These are phyloP conservation scores for Willisornis vidua DNA, from an alignment of 2,113 vertebrate genomes.

Conservation along the genomic window DNA sequence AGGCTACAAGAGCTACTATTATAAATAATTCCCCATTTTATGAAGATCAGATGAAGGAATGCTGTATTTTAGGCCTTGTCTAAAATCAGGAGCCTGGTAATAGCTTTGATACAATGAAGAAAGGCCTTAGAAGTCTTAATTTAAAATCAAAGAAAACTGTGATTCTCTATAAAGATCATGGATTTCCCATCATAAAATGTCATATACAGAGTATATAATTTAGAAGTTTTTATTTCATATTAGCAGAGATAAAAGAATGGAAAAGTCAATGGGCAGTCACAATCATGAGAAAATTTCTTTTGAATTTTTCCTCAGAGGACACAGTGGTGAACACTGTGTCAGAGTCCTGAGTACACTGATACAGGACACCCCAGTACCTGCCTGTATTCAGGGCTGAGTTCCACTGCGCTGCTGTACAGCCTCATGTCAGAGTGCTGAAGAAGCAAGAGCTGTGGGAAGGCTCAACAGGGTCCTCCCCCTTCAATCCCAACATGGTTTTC, in stretches of 20 bases:
- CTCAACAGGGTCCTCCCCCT: neutral
- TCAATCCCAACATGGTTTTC: neutral
- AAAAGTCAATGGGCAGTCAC: neutral
- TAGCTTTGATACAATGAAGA: neutral
- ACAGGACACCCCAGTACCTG: accelerated
- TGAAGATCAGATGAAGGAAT: neutral
- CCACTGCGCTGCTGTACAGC: accelerated
- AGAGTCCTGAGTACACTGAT: neutral
- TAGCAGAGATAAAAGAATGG: neutral
- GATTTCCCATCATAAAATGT: neutral
- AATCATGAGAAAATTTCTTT: neutral
- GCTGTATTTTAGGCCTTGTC: neutral
- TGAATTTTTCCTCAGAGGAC: neutral
- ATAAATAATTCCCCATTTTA: neutral
- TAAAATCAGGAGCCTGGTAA: neutral
- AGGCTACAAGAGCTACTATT: neutral
- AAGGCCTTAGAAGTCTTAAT: neutral
- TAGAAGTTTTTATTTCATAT: neutral
- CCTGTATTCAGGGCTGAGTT: neutral
- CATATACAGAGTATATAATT: neutral
- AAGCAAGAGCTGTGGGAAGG: neutral
- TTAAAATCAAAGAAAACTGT: neutral
- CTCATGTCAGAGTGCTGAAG: accelerated
- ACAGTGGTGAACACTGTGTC: neutral
- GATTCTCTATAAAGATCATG: neutral